phyloP scores from a whole-genome alignment of 2,888 invertebrate genomes.

The Nephrotoma guestfalica region DNA sequence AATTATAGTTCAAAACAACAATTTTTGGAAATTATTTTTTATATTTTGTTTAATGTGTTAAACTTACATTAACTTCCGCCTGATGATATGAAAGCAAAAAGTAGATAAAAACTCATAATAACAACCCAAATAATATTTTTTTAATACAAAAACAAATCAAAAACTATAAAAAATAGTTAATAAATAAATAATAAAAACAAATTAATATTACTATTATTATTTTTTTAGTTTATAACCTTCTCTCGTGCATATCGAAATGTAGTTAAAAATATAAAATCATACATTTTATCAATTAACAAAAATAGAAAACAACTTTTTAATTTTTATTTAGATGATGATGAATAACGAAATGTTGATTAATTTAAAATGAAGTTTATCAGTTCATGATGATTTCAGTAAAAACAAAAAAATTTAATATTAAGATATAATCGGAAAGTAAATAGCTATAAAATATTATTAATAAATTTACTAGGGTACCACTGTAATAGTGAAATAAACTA shows the following conservation, averaged over 20 bases:
- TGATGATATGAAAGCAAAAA: slow-evolving; percentile 24
- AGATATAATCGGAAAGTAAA: background rate
- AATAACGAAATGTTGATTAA: background rate
- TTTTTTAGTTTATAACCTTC: background rate
- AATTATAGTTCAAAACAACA: background rate
- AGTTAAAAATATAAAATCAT: background rate
- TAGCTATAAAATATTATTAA: background rate
- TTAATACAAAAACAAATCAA: background rate
- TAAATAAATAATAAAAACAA: slow-evolving; percentile 12
- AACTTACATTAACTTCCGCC: slow-evolving; percentile 64
- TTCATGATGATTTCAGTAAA: background rate
- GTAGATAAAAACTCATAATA: slow-evolving; percentile 14
- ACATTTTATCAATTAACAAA: background rate
- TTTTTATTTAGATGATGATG: background rate
- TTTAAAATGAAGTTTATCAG: background rate
- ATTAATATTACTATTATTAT: background rate
- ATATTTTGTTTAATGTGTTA: slow-evolving; percentile 6
- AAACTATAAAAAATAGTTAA: slow-evolving; percentile 27
- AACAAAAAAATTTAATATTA: background rate
- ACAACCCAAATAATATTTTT: background rate
- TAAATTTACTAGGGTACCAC: background rate
- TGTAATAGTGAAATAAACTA: background rate
- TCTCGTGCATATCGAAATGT: background rate
- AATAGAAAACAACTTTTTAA: background rate
- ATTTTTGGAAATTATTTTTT: background rate